Base-by-base conservation (phyloP, 2,797 vertebrate species). In the Periparus ater region DNA sequence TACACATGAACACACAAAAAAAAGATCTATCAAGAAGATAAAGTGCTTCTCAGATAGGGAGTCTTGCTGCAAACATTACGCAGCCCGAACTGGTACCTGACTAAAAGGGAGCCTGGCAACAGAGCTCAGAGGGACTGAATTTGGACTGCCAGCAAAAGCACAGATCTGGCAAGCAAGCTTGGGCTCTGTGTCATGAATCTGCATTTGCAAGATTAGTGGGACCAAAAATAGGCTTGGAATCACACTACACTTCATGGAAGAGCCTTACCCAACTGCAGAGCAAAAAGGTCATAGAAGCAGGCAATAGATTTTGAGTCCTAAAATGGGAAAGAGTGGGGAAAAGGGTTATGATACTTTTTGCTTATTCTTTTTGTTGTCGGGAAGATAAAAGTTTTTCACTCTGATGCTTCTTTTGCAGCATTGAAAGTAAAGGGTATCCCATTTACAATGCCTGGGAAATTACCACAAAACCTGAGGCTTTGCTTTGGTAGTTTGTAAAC, bases 211-310 rank as follows among this genome's bases (percentile, higher is more conserved):
- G 81, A 93, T 93, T 57, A 95, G 36, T 32, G 57, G 61, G 72
- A 75, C 80, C 83, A 82, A 94, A 97, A 96, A 96, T 16, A 96
- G 66, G 38, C 60, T 55, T 51, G 12, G 38, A 91, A 91, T 87
- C 67, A n/a, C 23, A 18, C 18, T 75, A 16, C 7, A 1, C 47
- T 76, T 92, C 66, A 71, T 13, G 9, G 77, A 89, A 84, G 34
- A 44, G 62, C 63, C 87, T 50, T 60, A 34, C 45, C 48, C 42
- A 84, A 45, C 42, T n/a, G 18, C 14, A 13, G 44, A 88, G 58
- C 57, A 66, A 65, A 78, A 85, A n/a, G 36, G 50, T 72, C 45
- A 57, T 17, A 30, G 8, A 65, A 73, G n/a, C 42, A 78, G 36
- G 51, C 50, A 65, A 54, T 0, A 60, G 26, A 72, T 62, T 92